Conservation (phyloP, 1,140 invertebrate genomes). For the Euura lappo region DNA sequence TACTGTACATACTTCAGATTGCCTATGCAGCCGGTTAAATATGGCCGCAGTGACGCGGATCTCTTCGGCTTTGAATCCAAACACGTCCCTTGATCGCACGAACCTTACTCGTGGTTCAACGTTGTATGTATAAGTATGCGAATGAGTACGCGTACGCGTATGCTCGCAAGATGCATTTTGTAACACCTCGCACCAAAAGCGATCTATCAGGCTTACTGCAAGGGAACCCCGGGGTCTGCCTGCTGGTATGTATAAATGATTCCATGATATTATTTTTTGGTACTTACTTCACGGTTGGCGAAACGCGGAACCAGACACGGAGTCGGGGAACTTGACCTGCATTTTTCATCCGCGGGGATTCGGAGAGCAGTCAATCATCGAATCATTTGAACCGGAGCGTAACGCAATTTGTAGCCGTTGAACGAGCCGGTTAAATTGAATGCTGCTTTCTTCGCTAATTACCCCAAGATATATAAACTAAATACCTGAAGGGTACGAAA, state of each 20-base stretch:
- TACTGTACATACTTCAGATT: neutral
- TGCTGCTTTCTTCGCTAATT: neutral
- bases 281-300: neutral
- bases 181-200: too few species aligned
- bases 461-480: too few species aligned
- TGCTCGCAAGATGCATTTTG: too few species aligned
- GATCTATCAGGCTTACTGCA: too few species aligned
- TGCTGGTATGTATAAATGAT: too few species aligned
- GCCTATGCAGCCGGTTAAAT: neutral
- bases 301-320: neutral
- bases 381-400: neutral
- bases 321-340: neutral
- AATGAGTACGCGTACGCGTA: too few species aligned
- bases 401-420: neutral
- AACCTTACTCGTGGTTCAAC: neutral
- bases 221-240: too few species aligned
- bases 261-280: too few species aligned
- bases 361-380: neutral
- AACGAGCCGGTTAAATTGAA: neutral
- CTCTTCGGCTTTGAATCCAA: neutral
- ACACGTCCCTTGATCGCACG: neutral
- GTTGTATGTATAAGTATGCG: too few species aligned
- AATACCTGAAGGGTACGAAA: too few species aligned
- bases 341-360: neutral
- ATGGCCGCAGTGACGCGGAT: neutral